Evolutionary conservation across 2,797 vertebrate genomes (phyloP).

Genomic region (Sylvilagus floridanus): DNA sequence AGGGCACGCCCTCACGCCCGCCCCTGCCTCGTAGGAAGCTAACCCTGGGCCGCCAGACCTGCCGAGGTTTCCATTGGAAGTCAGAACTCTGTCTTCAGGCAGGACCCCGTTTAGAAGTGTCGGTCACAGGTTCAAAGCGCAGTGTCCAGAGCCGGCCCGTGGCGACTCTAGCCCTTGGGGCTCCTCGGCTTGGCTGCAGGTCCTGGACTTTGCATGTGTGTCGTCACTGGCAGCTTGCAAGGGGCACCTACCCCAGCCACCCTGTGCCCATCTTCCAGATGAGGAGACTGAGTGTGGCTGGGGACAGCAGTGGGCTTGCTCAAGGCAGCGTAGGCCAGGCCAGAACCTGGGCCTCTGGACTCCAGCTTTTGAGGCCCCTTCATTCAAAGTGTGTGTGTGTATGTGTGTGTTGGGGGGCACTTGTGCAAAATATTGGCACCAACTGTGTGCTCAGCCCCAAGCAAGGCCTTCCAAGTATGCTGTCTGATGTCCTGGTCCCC

Average conservation of each 20-base stretch:
- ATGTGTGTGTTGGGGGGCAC: background rate
- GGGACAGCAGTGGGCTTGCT: background rate
- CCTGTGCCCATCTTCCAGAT: constrained; percentile 2
- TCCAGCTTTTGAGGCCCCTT: background rate
- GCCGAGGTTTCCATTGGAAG: constrained; percentile 8
- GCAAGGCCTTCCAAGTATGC: background rate
- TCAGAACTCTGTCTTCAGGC: background rate
- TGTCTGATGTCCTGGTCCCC: background rate
- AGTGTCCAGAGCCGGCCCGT: background rate
- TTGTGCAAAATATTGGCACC: background rate
- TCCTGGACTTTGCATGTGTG: background rate
- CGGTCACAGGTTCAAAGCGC: background rate
- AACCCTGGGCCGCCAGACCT: background rate
- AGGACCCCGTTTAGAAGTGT: background rate
- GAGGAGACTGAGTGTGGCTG: background rate
- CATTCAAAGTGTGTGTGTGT: background rate
- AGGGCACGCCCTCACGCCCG: background rate
- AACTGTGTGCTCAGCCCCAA: accelerated
- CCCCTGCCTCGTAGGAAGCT: background rate
- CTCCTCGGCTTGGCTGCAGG: background rate
- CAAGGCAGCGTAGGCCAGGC: background rate
- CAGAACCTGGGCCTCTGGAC: background rate
- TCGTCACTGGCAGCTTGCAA: background rate
- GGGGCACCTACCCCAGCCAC: background rate
- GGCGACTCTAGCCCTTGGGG: background rate